These are phyloP conservation scores for Bombycilla garrulus DNA, from an alignment of 2,113 vertebrate species.

Conservation along the genomic window DNA sequence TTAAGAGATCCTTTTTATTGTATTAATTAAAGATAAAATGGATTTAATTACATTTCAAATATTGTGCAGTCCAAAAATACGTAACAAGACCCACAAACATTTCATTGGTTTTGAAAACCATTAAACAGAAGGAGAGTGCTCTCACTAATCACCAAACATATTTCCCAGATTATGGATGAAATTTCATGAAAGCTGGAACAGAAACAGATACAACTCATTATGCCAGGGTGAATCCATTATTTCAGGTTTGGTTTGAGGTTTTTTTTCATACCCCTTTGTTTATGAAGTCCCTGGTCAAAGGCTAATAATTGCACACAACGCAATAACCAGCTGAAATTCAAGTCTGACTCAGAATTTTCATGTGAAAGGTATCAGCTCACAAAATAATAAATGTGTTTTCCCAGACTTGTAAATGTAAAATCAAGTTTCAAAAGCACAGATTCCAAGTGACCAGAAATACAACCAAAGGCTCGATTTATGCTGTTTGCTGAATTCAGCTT, in stretches of 20 bases:
- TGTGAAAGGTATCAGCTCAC: not conserved
- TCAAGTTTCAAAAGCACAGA: not conserved
- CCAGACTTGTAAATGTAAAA: not conserved
- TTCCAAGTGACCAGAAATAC: not conserved
- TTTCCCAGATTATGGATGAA: constrained; percentile 42
- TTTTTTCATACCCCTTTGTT: not conserved
- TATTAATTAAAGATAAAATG: not conserved
- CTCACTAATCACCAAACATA: constrained; percentile 31
- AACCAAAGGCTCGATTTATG: not conserved
- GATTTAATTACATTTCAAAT: not conserved
- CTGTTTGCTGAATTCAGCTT: not conserved
- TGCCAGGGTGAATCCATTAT: not conserved
- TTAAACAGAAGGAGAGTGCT: not conserved
- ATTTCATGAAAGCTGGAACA: constrained; percentile 20
- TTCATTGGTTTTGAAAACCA: not conserved
- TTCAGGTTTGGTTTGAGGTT: not conserved
- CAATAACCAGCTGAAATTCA: not conserved
- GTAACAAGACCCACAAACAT: not conserved
- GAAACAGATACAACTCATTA: not conserved
- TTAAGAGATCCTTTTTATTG: not conserved
- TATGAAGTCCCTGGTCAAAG: not conserved
- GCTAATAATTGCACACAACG: not conserved
- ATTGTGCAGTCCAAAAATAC: not conserved
- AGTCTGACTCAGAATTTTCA: not conserved
- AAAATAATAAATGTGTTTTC: not conserved